Percentiles rank a stretch among this genome's conserved stretches.
Conservation (phyloP, 92 coral and sea anemone species). For the Epizoanthus rinbou region DNA sequence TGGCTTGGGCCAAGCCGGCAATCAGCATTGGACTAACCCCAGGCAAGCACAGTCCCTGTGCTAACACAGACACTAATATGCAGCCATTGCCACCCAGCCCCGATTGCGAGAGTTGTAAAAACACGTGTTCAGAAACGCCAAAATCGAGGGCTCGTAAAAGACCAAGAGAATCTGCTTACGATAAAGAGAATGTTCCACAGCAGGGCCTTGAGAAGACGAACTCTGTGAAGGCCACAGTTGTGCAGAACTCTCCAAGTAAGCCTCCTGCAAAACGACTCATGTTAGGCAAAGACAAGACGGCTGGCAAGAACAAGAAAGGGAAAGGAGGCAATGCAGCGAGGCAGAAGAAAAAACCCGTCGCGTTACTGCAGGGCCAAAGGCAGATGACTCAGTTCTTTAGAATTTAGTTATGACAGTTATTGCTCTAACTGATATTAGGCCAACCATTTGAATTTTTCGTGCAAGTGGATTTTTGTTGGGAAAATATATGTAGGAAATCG, state of each 20-base stretch:
- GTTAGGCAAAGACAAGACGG: conserved; percentile 32
- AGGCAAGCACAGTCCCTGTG: background rate
- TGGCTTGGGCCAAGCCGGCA: conserved; percentile 77
- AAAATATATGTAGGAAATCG: too few species aligned
- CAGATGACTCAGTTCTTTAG: conserved; percentile 81
- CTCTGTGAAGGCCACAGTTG: background rate
- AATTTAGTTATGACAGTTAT: conserved; percentile 17
- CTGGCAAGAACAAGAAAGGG: conserved; percentile 38
- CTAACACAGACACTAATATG: background rate
- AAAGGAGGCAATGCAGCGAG: conserved; percentile 34
- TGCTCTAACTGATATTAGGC: too few species aligned
- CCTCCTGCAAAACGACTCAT: conserved; percentile 70
- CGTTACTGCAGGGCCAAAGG: conserved; percentile 72
- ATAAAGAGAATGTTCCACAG: conserved; percentile 67
- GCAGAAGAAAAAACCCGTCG: conserved; percentile 52
- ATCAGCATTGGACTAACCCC: conserved; percentile 36
- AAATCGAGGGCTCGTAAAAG: conserved; percentile 69
- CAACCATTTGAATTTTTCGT: too few species aligned
- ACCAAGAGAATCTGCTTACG: conserved; percentile 59
- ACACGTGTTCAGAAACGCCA: conserved; percentile 55
- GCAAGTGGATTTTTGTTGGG: too few species aligned
- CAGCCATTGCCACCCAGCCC: background rate
- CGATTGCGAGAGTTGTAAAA: background rate
- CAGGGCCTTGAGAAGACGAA: background rate
- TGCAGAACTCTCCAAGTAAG: conserved; percentile 34